Conservation (phyloP, 2,797 vertebrate genomes). For the Fistularia commersonii region DNA sequence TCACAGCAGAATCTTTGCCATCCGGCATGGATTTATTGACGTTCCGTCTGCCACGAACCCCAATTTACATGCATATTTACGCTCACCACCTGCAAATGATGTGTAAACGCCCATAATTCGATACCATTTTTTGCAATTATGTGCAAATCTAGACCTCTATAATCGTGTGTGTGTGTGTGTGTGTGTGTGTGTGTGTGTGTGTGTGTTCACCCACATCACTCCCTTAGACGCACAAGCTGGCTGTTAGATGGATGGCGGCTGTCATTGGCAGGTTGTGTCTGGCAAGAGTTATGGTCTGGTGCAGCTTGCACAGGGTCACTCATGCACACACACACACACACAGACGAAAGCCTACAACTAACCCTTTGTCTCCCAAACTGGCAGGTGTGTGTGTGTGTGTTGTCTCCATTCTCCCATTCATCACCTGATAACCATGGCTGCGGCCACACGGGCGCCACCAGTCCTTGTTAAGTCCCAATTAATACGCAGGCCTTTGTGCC, state of each 20-base stretch:
- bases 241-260: slow-evolving; percentile 51
- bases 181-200: background rate
- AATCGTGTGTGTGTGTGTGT: slow-evolving; percentile 13
- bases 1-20: no score
- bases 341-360: slow-evolving; percentile 36
- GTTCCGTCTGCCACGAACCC: slow-evolving; percentile 1
- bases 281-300: slow-evolving; percentile 55
- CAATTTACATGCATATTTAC: background rate
- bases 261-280: slow-evolving; percentile 37
- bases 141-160: slow-evolving; percentile 2
- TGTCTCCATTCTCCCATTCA: slow-evolving; percentile 53
- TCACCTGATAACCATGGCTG: slow-evolving; percentile 57
- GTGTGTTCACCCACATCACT: slow-evolving; percentile 5
- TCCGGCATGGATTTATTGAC: slow-evolving; percentile 4
- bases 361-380: slow-evolving; percentile 44
- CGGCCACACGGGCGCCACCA: slow-evolving; percentile 32
- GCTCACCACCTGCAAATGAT: background rate
- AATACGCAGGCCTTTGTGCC: slow-evolving; percentile 51
- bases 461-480: slow-evolving; percentile 61
- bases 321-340: slow-evolving; percentile 10
- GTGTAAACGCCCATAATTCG: background rate
- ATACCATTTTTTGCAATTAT: slow-evolving; percentile 4
- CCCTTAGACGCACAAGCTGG: slow-evolving; percentile 13
- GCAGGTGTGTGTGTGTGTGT: slow-evolving; percentile 8
- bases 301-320: slow-evolving; percentile 43